Conservation (phyloP, 2,113 vertebrate species). For the Hydrolagus affinis region DNA sequence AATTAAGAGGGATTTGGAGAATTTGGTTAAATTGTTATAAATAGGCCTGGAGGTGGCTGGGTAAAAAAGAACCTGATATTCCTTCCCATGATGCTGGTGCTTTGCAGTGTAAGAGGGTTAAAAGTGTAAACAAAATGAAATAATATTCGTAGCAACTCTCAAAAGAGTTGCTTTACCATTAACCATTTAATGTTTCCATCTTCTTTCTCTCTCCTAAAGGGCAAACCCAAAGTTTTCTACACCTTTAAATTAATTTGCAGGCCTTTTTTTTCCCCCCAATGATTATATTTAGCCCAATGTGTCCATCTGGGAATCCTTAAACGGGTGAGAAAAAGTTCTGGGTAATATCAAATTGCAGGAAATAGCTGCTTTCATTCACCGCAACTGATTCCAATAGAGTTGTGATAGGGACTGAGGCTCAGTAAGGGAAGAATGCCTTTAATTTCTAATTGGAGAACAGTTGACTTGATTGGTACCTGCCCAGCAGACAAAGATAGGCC, state of each 20-base stretch:
- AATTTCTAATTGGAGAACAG: constrained; percentile 96
- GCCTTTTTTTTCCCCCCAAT: background rate
- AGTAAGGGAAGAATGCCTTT: constrained; percentile 85
- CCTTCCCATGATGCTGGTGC: constrained; percentile 15
- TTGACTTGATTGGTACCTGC: constrained; percentile 97
- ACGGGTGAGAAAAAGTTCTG: constrained; percentile 64
- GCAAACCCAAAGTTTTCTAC: background rate
- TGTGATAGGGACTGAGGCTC: constrained; percentile 62
- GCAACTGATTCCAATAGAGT: constrained; percentile 79
- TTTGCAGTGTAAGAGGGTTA: constrained; percentile 10
- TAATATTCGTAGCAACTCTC: background rate
- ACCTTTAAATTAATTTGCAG: background rate
- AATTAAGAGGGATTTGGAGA: constrained; percentile 29
- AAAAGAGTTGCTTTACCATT: constrained; percentile 23
- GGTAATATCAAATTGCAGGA: constrained; percentile 89
- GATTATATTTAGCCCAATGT: constrained; percentile 52
- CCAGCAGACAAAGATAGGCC: constrained; percentile 86
- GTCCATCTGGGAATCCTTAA: constrained; percentile 63
- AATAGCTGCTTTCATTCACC: constrained; percentile 62
- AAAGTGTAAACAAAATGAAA: constrained; percentile 22
- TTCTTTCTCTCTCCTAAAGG: background rate
- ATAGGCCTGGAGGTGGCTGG: background rate
- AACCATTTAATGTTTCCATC: background rate
- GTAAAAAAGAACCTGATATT: background rate
- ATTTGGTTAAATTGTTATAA: constrained; percentile 29